Evolutionary conservation across 2,113 vertebrate species (phyloP), one percentile per base, ranked within the genome.

Genomic region (Nanorana parkeri): DNA sequence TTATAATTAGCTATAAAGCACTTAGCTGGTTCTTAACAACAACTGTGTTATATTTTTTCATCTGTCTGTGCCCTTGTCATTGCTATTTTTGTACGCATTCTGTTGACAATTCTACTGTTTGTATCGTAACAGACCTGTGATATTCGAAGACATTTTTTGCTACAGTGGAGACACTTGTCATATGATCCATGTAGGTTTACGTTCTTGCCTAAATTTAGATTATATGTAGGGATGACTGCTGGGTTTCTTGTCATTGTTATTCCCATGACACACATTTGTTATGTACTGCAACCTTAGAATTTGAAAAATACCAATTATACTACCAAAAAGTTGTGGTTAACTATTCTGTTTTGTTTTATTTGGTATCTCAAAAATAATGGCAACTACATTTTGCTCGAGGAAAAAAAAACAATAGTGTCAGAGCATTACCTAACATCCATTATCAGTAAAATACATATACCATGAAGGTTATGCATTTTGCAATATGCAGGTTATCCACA

Each of bases 121-220:
- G 51, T 78, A 7, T 6, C 23, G 28, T 32, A 68, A 61, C 64
- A 78, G 21, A 68, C 47, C 41, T 68, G 64, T 78, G 24, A 56
- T 68, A 56, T 78, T 56, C 36, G 68, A 56, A 78, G 77, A 78
- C 64, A 56, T 78, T 55, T 78, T 36, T 78, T 55, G 23, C 63
- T 68, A 66, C 26, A 78, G 64, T 17, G 16, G 52, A 66, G 64
- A 68, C 64, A 65, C 21, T 68, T 68, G 63, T 68, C 64, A 78
- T 55, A 24, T 26, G 67, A 55, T 68, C 26, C 20, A 68, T 78
- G 47, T 68, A 26, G 51, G 32, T 75, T 55, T 56, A 74, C 24
- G 60, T 23, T 64, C 17, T 55, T 68, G 20, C 77, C 28, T 65
- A 26, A 67, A 47, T 78, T 78, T 23, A 19, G 52, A n/a, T 65